Evolutionary conservation across 2,113 vertebrate genomes (phyloP).

Genomic region (Eulemur macaco): DNA sequence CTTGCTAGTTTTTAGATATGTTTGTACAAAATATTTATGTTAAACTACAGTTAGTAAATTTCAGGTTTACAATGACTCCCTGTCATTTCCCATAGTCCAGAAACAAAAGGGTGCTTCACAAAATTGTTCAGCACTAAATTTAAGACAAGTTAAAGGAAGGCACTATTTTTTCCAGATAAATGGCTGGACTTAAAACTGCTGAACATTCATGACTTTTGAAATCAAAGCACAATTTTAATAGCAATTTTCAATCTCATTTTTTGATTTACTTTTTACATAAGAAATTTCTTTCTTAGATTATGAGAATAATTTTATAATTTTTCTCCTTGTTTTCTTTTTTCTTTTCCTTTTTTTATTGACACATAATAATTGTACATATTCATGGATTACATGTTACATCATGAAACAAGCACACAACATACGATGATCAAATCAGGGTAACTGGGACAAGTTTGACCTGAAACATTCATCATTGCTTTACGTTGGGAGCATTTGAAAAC

Average conservation of each 20-base stretch:
- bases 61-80: background rate
- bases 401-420: no score
- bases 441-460: no score
- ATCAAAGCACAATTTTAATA: background rate
- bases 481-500: no score
- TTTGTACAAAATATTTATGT: background rate
- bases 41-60: constrained; percentile 7
- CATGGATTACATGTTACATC: no score
- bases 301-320: background rate
- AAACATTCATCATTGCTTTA: no score
- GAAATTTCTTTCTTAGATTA: background rate
- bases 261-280: background rate
- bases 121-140: background rate
- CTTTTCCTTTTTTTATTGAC: background rate
- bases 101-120: background rate
- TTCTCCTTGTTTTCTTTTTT: background rate
- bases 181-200: background rate
- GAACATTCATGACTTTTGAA: background rate
- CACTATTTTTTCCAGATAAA: background rate
- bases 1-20: background rate
- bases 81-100: background rate
- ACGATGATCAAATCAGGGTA: no score
- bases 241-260: background rate
- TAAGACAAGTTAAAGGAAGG: background rate
- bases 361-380: no score